phyloP scores from a whole-genome alignment of 2,888 invertebrate species.

The Labia minor region DNA sequence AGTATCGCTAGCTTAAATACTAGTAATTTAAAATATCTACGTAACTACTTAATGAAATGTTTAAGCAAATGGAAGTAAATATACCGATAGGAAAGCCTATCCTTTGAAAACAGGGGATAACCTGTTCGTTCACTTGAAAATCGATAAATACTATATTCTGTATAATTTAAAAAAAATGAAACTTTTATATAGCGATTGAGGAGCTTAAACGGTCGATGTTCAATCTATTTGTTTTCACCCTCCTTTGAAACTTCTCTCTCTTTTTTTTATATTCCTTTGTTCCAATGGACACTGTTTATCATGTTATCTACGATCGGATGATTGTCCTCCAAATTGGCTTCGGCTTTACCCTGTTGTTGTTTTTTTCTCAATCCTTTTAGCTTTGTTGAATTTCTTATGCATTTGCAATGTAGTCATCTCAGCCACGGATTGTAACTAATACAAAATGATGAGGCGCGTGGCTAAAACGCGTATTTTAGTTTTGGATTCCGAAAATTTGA shows the following conservation, averaged over 20 bases:
- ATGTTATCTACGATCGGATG: neutral
- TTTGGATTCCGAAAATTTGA: no score
- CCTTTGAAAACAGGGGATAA: no score
- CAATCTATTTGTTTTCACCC: slow-evolving; percentile 13
- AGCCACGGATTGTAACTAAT: neutral
- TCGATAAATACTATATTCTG: no score
- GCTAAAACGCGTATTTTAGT: neutral
- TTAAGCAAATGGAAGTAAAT: no score
- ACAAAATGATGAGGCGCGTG: neutral
- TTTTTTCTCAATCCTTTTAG: neutral
- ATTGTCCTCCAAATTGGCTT: neutral
- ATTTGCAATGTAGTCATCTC: neutral
- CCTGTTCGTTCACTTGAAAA: no score
- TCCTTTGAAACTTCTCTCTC: neutral
- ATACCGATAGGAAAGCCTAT: no score
- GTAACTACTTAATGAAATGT: no score
- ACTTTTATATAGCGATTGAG: neutral
- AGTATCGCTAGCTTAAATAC: no score
- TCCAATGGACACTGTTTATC: neutral
- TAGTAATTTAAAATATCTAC: no score
- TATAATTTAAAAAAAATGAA: slow-evolving; percentile 7
- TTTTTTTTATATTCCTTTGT: no score
- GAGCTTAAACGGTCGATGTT: neutral
- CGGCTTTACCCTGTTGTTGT: neutral
- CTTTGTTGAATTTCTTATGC: neutral